Base-by-base conservation (phyloP, 2,888 invertebrate species). In the Xylocampa areola region DNA sequence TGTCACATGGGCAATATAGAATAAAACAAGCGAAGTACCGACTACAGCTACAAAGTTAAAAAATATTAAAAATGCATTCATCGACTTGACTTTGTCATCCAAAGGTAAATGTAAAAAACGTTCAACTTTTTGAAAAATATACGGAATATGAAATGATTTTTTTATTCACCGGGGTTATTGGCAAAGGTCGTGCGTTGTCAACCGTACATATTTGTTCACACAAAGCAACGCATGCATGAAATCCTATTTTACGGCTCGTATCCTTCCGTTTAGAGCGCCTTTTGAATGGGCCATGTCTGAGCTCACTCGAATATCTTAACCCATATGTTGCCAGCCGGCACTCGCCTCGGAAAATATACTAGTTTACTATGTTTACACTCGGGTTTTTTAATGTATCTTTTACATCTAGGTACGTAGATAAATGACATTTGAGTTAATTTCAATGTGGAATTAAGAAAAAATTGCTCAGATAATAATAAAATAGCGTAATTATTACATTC, bases 191-290 rank as follows among this genome's bases (percentile, higher is more conserved):
- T 83, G 87, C 77, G 85, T 86, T 88, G 89, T 91, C 91, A 91
- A 89, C 90, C 91, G 89, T 90, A 86, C 87, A 88, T 89, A 90
- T 92, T 91, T 91, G 91, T 91, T 92, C 92, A 92, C 91, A 92
- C 91, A 89, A 85, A 85, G 83, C 86, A 87, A 88, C 85, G 90
- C 89, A 92, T 91, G 92, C 93, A 89, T 94, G 92, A 93, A 93
- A 93, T 93, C 90, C 89, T 91, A 90, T 93, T 94, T 92, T 89
- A 92, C 92, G 92, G 89, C 88, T 91, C 90, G 91, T 86, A 87
- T 90, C 89, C 87, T 86, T 86, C 87, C 91, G 88, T 87, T 90
- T 88, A 90, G 89, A 91, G 86, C 88, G 86, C 87, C 89, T 91
- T 91, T 90, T 90, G 89, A 91, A 92, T 91, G 87, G 88, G 82